Evolutionary conservation across 2,113 vertebrate genomes (phyloP).

Genomic region (Hydropotes inermis): DNA sequence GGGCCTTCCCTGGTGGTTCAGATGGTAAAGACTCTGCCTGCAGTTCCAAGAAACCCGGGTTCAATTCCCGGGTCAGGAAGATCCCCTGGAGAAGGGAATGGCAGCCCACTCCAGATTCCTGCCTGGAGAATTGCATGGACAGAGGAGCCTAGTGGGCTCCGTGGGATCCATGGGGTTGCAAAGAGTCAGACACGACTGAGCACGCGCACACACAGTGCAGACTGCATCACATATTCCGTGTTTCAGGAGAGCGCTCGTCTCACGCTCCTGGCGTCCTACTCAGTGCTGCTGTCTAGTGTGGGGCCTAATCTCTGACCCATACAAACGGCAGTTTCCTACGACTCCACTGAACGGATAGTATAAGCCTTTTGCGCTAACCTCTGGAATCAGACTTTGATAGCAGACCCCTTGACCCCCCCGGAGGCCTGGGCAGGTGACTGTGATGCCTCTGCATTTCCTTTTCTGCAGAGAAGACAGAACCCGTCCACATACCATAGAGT

Average conservation of each 20-base stretch:
- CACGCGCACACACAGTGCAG: fast-evolving
- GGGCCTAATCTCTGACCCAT: background rate
- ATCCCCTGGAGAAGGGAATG: background rate
- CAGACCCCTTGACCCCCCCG: background rate
- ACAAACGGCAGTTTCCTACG: fast-evolving
- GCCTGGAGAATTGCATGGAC: background rate
- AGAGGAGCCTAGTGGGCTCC: background rate
- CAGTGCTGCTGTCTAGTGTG: fast-evolving
- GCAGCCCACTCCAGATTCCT: background rate
- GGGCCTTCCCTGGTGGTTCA: background rate
- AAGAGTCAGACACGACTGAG: background rate
- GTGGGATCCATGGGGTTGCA: background rate
- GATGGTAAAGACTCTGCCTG: background rate
- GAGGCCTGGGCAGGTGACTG: background rate
- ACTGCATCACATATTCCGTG: fast-evolving
- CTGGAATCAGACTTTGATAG: background rate
- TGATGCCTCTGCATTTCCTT: background rate
- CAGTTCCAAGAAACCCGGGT: fast-evolving
- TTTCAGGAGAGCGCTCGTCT: background rate
- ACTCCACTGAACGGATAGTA: fast-evolving
- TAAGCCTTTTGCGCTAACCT: background rate
- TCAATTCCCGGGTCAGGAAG: background rate
- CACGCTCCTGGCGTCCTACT: fast-evolving
- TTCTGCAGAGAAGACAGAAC: background rate
- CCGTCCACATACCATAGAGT: fast-evolving